A percentile compares a stretch with the other conserved stretches of the same genome.
phyloP scores from a whole-genome alignment of 1,140 invertebrate genomes.

The Diachasmimorpha longicaudata region DNA sequence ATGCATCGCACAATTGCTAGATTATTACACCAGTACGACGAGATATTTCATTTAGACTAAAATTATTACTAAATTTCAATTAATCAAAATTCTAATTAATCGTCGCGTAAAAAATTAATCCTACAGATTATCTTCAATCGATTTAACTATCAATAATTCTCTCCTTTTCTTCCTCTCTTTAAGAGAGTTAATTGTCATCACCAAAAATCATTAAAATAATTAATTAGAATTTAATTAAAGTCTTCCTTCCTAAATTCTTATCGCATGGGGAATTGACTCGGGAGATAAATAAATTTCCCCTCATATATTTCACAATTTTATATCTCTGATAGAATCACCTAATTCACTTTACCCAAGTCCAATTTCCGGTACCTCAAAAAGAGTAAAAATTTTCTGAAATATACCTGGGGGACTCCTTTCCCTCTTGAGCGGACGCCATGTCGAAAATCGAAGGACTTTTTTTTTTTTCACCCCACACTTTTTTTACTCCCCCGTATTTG shows the following conservation, averaged over 20 bases:
- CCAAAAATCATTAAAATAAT: no score
- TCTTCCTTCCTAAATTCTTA: no score
- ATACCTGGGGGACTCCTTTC: slow-evolving; percentile 59
- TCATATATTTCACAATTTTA: no score
- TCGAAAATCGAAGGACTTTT: not conserved
- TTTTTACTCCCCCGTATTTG: not conserved
- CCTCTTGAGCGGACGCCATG: slow-evolving; percentile 53
- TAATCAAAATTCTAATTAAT: not conserved
- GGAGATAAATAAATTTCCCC: not conserved
- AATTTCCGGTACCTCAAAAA: not conserved
- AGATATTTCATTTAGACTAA: not conserved
- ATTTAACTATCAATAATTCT: no score
- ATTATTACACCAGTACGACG: not conserved
- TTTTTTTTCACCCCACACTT: not conserved
- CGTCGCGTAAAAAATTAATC: not conserved
- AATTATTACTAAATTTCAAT: not conserved
- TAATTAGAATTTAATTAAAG: no score
- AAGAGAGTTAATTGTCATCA: no score
- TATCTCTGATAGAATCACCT: not conserved
- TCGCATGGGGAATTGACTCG: no score
- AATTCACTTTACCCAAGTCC: not conserved
- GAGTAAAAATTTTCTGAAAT: not conserved
- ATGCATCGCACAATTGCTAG: not conserved
- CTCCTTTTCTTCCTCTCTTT: no score
- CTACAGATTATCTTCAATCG: no score